Base-by-base conservation (phyloP, 2,113 vertebrate genomes). In the Myanophis thanlyinensis region DNA sequence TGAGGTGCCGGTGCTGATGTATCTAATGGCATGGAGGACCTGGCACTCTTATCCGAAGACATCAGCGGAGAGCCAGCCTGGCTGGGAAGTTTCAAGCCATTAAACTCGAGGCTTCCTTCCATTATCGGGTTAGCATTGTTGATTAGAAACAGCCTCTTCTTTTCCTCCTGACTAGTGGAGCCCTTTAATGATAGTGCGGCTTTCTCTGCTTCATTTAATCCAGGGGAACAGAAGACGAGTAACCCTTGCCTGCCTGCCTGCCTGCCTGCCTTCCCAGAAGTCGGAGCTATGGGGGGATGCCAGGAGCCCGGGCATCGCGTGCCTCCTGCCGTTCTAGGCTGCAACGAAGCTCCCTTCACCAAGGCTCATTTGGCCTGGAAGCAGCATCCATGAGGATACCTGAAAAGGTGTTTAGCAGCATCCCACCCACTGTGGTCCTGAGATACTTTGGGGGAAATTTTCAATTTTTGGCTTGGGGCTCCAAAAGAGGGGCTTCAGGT, bases 21-120 rank as follows among this genome's bases (percentile, higher is more conserved):
- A 54, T 56, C 87, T 47, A 48, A 89, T n/a, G 46, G 25, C 73
- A 44, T 6, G 7, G 73, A 80, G 73, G 73, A 40, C 73, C 73
- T 80, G 73, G 73, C 27, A 12, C 67, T 89, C 40, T 92, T 92
- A 89, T 92, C 51, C n/a, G 11, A 46, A 92, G 91, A 85, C 88
- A 54, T 89, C 91, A 89, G 44, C 91, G 44, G 85, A 40, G 85
- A 73, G 56, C 48, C n/a, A 11, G 91, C 85, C 12, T 92, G 84
- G 91, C 88, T 56, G 88, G 91, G 85, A 88, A 92, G 87, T 92
- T 89, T 92, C 91, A 84, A 89, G 87, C 91, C 91, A 92, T 92
- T 92, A 89, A 92, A 89, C 91, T 5, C 49, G 11, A 89, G 52
- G 51, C 87, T 89, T 40, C 51, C 67, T 92, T 40, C 91, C 91